Evolutionary conservation across 53 echinoderm and acorn worm species (phyloP), one percentile per base, ranked within the genome.

Genomic region (Stichopus horrens): DNA sequence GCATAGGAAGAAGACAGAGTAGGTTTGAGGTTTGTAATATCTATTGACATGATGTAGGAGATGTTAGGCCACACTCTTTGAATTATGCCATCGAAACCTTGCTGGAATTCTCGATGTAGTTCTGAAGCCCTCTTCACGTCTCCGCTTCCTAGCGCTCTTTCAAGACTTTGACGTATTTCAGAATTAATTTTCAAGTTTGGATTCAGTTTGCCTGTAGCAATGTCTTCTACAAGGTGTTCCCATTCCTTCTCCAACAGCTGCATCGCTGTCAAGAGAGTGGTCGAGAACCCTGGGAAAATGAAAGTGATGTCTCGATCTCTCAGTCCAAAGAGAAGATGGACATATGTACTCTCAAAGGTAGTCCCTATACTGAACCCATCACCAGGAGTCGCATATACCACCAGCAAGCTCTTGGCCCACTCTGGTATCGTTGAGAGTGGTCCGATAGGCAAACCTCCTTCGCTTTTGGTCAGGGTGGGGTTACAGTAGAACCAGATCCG

Each of bases 271-370:
- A 89, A 76, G 14, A 93, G 86, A 52, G 86, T 77, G 75, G 92
- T 75, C 9, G 92, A 80, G 21, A 94, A 94, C 51, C 88, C 89
- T n/a, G 94, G 78, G 23, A 73, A 53, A 0, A 94, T 37, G 60
- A 65, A 53, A 65, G 57, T 57, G 52, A 94, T 55, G 68, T 88
- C 92, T 9, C 74, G 92, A 81, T 94, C 94, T 19, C 90, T 88
- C 7, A 94, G 88, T 8, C 90, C 95, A 74, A 95, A 95, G 4
- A 95, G 76, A 59, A 95, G 68, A 54, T 95, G 95, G 56, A 95
- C 86, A 76, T 95, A 95, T 6, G 86, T 52, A 52, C 93, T 83
- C 58, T 93, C 93, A 63, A 68, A 83, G 4, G 89, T 74, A 9
- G 86, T 79, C 13, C 74, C 54, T 23, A 93, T 83, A 9, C 53